phyloP scores from a whole-genome alignment of 2,113 vertebrate species.

The Eptesicus fuscus region DNA sequence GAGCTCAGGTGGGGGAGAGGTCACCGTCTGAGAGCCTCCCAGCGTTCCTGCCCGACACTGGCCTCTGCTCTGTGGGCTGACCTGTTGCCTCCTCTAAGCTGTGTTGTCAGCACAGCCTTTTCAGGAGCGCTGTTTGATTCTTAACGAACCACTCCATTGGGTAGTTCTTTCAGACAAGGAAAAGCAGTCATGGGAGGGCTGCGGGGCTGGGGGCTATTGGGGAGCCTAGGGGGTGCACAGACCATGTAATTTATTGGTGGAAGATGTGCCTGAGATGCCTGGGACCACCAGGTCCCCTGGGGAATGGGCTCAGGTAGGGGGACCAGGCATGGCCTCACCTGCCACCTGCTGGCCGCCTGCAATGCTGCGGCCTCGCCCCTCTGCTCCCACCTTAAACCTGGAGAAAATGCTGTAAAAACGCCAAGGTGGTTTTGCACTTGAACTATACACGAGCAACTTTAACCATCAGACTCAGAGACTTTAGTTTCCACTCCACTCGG shows the following conservation, averaged over 20 bases:
- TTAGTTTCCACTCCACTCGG: neutral
- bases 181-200: neutral
- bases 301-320: neutral
- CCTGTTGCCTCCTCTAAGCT: neutral
- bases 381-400: neutral
- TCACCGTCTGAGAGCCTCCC: rapidly evolving
- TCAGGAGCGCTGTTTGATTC: neutral
- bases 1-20: neutral
- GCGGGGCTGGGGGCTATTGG: no score
- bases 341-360: neutral
- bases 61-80: neutral
- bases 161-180: neutral
- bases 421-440: neutral
- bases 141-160: rapidly evolving
- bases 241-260: neutral
- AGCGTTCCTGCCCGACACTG: neutral
- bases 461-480: neutral
- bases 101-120: no score
- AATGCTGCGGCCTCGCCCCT: neutral
- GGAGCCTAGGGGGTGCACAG: neutral
- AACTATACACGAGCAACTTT: neutral
- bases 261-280: neutral
- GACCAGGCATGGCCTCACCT: neutral
- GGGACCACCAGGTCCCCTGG: neutral
- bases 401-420: neutral